Conservation (phyloP, 2,113 vertebrate species). For the Python bivittatus region DNA sequence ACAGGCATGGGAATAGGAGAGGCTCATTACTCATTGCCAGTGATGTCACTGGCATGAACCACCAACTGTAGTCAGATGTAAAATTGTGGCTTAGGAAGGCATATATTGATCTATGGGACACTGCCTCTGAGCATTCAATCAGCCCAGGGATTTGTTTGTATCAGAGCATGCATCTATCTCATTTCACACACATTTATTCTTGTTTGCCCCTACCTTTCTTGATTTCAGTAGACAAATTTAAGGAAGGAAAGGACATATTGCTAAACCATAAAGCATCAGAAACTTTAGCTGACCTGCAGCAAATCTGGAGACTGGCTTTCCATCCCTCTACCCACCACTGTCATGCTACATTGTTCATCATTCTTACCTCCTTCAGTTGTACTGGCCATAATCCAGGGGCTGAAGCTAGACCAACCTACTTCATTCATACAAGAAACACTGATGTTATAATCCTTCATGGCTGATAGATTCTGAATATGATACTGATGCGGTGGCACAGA, state of each 20-base stretch:
- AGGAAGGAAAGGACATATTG: background rate
- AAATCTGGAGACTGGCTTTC: background rate
- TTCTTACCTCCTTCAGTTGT: constrained; percentile 90
- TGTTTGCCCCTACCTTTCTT: background rate
- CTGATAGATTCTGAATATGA: constrained; percentile 78
- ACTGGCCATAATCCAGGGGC: constrained; percentile 80
- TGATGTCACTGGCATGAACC: background rate
- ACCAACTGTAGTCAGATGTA: background rate
- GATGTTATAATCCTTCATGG: constrained; percentile 84
- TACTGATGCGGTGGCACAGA: constrained; percentile 80
- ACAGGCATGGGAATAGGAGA: background rate
- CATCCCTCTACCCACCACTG: background rate
- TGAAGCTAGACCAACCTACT: constrained; percentile 78
- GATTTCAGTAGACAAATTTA: background rate
- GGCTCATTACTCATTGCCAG: background rate
- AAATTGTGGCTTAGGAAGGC: background rate
- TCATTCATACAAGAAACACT: constrained; percentile 90
- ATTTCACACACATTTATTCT: background rate
- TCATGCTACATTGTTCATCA: rapidly evolving
- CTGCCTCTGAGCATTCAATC: background rate
- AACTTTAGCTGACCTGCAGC: too few relatives aligned
- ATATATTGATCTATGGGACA: background rate
- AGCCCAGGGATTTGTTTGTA: background rate
- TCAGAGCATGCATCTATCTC: background rate
- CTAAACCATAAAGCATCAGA: background rate